These are phyloP conservation scores for Entomobrya multifasciata DNA, from an alignment of 2,888 invertebrate genomes.

Conservation along the genomic window DNA sequence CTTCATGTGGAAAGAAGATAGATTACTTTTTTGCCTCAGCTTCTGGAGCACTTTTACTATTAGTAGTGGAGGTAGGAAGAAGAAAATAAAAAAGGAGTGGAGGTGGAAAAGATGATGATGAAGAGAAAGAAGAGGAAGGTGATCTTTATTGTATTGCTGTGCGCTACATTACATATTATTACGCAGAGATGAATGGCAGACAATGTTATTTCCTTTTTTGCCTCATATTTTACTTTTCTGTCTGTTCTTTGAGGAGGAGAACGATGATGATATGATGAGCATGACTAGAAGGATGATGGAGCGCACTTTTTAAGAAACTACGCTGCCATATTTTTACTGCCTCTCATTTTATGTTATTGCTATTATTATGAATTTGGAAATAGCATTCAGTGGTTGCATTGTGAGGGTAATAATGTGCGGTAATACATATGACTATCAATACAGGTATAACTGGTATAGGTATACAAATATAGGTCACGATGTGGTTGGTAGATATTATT, in stretches of 20 bases:
- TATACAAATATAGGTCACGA: too few species aligned
- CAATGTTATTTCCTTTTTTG: conserved; percentile 51
- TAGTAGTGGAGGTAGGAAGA: neutral
- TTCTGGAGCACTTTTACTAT: neutral
- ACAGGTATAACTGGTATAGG: too few species aligned
- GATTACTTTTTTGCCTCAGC: conserved; percentile 66
- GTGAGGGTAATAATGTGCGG: too few species aligned
- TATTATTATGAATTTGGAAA: too few species aligned
- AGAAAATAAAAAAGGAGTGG: conserved; percentile 35
- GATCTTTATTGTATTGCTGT: conserved; percentile 28
- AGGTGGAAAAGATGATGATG: too few species aligned
- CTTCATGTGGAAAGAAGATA: conserved; percentile 71
- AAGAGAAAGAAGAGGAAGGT: conserved; percentile 20
- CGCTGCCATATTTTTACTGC: neutral
- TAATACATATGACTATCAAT: too few species aligned
- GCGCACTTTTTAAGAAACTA: neutral
- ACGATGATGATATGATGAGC: neutral
- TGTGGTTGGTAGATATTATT: too few species aligned
- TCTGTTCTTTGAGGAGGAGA: neutral
- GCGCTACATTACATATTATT: conserved; percentile 20
- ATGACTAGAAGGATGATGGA: conserved; percentile 22
- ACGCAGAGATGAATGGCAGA: conserved; percentile 46
- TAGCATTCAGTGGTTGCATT: too few species aligned
- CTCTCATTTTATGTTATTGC: neutral
- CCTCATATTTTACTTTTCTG: conserved; percentile 30